A percentile compares a stretch with the other conserved stretches of the same genome.
Conservation (phyloP, 2,113 vertebrate species). For the Rhombomys opimus region DNA sequence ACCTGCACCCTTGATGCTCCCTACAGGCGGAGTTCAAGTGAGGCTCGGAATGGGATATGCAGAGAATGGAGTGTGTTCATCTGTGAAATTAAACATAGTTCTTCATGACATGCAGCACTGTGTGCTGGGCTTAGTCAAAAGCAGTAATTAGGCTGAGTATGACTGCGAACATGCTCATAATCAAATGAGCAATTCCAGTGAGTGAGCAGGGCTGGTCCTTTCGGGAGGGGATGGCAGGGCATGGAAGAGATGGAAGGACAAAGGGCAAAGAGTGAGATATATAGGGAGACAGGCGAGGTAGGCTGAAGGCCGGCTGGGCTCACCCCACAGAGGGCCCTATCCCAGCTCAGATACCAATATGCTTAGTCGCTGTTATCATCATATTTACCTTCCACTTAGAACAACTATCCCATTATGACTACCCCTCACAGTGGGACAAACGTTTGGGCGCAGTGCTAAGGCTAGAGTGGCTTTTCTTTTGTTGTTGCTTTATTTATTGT, state of each 20-base stretch:
- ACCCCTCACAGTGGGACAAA: accelerated
- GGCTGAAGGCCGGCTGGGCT: neutral
- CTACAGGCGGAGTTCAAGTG: conserved; percentile 83
- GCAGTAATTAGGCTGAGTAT: conserved; percentile 84
- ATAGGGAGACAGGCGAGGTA: neutral
- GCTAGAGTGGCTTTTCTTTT: neutral
- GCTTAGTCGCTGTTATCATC: accelerated
- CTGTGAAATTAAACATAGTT: conserved; percentile 90
- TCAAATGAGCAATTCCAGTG: conserved; percentile 68
- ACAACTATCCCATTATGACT: accelerated
- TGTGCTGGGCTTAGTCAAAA: conserved; percentile 84
- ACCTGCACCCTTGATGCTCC: conserved; percentile 73
- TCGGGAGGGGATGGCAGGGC: neutral
- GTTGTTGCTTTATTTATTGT: neutral
- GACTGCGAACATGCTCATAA: conserved; percentile 59
- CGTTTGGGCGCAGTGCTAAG: neutral
- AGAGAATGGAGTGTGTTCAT: conserved; percentile 88
- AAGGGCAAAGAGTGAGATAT: neutral
- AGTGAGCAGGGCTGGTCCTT: conserved; percentile 4
- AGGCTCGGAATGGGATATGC: conserved; percentile 74
- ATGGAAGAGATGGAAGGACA: neutral
- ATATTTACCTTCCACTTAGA: accelerated
- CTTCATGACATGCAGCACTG: conserved; percentile 84
- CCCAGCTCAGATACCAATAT: no score
- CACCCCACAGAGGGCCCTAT: accelerated